Evolutionary conservation across 2,113 vertebrate species (phyloP), one percentile per base, ranked within the genome.

Genomic region (Tiliqua scincoides): DNA sequence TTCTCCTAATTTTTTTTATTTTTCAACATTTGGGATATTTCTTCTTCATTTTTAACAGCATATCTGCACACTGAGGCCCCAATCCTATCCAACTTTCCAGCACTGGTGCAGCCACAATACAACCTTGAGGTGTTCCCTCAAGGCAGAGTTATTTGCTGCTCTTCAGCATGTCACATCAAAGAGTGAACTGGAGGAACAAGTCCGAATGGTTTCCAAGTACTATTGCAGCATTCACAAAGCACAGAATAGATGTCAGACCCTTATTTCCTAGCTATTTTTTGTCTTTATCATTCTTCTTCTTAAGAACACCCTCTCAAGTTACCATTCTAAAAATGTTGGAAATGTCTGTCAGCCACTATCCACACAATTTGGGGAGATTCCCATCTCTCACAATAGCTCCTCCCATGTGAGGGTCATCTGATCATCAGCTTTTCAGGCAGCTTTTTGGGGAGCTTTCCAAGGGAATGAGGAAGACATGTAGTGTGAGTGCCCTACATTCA

Each of bases 101-200:
- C n/a, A n/a, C n/a, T n/a, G n/a, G n/a, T n/a, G n/a, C n/a, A n/a
- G n/a, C n/a, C n/a, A n/a, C n/a, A n/a, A n/a, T n/a, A n/a, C n/a
- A n/a, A n/a, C n/a, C n/a, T n/a, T n/a, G n/a, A n/a, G n/a, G n/a
- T 72, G 23, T 72, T 86, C 40, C 85, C 68, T 52, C 30, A 63
- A 80, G 77, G 85, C 77, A 80, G 23, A 43, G 15, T 86, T 77
- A 78, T 80, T 85, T 61, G n/a, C 32, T 73, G 77, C 70, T 86
- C 68, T 72, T 86, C 40, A 52, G 59, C 57, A 35, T 73, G 57
- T 52, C 85, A 86, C 20, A 65, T 17, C 54, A 86, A 80, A 73
- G 32, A 17, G 30, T 74, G 23, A 80, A 80, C 59, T 20, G 32
- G 77, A 63, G 20, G n/a, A 52, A 23, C 68, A 80, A 72, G 85